Base-by-base conservation (phyloP, 2,797 vertebrate species). In the Sylvia borin region DNA sequence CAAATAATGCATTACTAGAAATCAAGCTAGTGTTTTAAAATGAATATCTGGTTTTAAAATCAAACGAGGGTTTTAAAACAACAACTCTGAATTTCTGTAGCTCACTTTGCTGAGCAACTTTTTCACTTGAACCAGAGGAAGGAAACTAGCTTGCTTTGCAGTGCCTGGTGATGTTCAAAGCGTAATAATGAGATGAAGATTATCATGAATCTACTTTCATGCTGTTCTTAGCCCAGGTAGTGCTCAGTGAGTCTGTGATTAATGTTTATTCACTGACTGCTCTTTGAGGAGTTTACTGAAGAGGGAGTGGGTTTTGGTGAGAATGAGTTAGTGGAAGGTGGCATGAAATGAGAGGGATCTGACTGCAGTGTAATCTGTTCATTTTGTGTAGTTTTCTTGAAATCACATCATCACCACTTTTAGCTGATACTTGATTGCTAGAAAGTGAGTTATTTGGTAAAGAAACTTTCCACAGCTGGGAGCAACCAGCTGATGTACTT, bases 211-310 rank as follows among this genome's bases (percentile, higher is more conserved):
- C 25, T 73, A 0, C 18, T 80, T 73, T 36, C 32, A 13, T 17
- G 36, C 40, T 80, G 11, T 60, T 86, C 53, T 55, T 62, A 64
- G 51, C 11, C 19, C 16, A 32, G 19, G 29, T 60, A 64, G 26
- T 2, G 1, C 61, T 47, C 0, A 0, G 8, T 72, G 74, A 80
- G 5, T n/a, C 27, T 27, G 45, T 34, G 27, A 15, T 31, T 60
- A 64, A 18, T 76, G 22, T n/a, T 73, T 70, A 17, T 58, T 90
- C 45, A 21, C 16, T 66, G 22, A 58, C 71, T 65, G 15, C n/a
- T 70, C 17, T 85, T 75, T 25, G 32, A 19, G 48, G 36, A 74
- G 18, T 16, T 10, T 55, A 34, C 29, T n/a, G 31, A 40, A 34
- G 13, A 51, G 27, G 25, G 47, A 55, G 9, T 8, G 19, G 14